Base-by-base conservation (phyloP, 2,113 vertebrate genomes). In the Epinephelus lanceolatus region DNA sequence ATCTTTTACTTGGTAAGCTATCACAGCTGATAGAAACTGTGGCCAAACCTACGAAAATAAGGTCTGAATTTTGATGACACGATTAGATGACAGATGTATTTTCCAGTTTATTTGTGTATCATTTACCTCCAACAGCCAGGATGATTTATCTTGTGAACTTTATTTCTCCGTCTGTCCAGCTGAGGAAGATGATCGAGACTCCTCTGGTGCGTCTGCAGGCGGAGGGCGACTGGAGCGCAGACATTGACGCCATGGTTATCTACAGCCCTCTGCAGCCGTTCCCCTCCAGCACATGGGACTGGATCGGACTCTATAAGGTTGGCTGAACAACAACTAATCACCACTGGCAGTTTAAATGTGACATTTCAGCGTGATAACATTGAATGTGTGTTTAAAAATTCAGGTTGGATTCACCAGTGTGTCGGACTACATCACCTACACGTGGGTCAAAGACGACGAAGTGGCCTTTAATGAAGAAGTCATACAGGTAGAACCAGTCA, bases 301-400 rank as follows among this genome's bases (percentile, higher is more conserved):
- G 98, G 98, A 98, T 99, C 55, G 98, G 97, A 10, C 96, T 99
- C 57, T 99, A 96, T 83, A 95, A 96, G 97, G 98, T 99, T 21
- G 12, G 76, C 11, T 17, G 1, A 45, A 1, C 2, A 49, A 18
- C 18, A 19, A 3, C 33, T 6, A 2, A 51, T 59, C 0, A 25
- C 14, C 19, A 1, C 6, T 33, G 19, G 18, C 14, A 23, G 1
- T 8, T 66, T 1, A 61, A 65, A 8, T 49, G 1, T 15, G 0
- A 18, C 12, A 7, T 59, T 63, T 9, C 62, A n/a, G 11, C 7
- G 1, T 40, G 6, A 21, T 6, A 65, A 10, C 73, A 23, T 25
- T 62, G 1, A 63, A 61, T 33, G 0, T 73, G n/a, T 83, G n/a
- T 62, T 0, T 87, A 18, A n/a, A 63, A 37, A 65, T 88, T 55